phyloP scores from a whole-genome alignment of 2,797 vertebrate species.

The Botia almorhae region DNA sequence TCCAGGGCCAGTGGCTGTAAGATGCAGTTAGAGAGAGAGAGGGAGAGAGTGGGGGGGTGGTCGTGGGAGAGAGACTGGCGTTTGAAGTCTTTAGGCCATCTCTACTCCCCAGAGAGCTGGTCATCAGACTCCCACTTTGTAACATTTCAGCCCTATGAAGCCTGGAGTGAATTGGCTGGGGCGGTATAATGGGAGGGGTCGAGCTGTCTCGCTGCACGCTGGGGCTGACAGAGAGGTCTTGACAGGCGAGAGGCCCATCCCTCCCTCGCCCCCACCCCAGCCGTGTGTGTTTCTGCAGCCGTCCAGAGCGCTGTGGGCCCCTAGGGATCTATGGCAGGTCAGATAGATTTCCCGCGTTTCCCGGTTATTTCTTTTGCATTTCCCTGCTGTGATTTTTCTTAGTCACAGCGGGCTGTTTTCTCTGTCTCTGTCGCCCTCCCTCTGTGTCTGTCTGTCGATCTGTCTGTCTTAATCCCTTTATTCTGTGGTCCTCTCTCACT shows the following conservation, averaged over 20 bases:
- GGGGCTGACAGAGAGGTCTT: constrained; percentile 81
- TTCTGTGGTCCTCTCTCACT: neutral
- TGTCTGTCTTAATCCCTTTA: constrained; percentile 22
- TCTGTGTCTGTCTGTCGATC: constrained; percentile 27
- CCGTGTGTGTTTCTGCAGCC: constrained; percentile 71
- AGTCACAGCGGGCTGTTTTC: constrained; percentile 67
- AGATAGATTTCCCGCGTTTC: constrained; percentile 72
- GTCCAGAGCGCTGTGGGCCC: constrained; percentile 73
- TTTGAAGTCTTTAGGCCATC: constrained; percentile 84
- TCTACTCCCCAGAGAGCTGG: constrained; percentile 79
- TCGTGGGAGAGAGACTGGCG: constrained; percentile 69
- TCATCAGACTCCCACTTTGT: constrained; percentile 80
- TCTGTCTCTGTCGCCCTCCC: constrained; percentile 47
- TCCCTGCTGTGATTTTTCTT: constrained; percentile 67
- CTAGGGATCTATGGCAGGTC: constrained; percentile 65
- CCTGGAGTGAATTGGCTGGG: constrained; percentile 67
- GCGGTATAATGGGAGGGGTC: constrained; percentile 61
- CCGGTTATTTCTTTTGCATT: constrained; percentile 72
- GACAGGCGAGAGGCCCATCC: constrained; percentile 78
- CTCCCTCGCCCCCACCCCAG: constrained; percentile 69
- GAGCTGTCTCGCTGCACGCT: constrained; percentile 71
- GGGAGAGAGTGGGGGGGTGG: constrained; percentile 46
- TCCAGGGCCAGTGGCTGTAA: constrained; percentile 69
- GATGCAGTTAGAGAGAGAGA: constrained; percentile 55
- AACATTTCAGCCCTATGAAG: constrained; percentile 69